Base-by-base conservation (phyloP, 2,797 vertebrate genomes). In the Geotrypetes seraphini region DNA sequence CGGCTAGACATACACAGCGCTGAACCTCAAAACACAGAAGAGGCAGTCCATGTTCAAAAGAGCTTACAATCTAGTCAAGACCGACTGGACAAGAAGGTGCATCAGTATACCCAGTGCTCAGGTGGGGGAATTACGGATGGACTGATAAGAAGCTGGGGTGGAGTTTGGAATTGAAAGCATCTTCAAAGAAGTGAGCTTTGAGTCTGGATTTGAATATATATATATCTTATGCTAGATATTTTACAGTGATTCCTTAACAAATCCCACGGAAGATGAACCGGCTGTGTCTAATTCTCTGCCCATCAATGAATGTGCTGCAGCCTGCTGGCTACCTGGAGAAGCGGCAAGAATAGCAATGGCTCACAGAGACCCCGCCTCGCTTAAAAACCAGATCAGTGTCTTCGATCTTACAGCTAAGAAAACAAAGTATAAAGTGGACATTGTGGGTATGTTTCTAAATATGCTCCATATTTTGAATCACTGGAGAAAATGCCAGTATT, bases 321-420 rank as follows among this genome's bases (percentile, higher is more conserved):
- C 61, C 18, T 78, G 71, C 48, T 89, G 83, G 60, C 53, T 78
- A 33, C 71, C 83, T 2, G 50, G 63, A 2, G 63, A 78, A 38
- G 61, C 71, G 15, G 63, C 80, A 50, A 75, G 77, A 39, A 53
- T 82, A 57, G 74, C 56, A 23, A 33, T 74, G 36, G 18, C 81
- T 43, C 68, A 73, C 30, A 10, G 31, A 36, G 46, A 24, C 1
- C 13, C 7, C 4, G 19, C 0, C 5, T 22, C 16, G 6, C 3
- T 3, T 39, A 60, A 66, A 42, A 68, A 39, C 41, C 36, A 32
- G 17, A 57, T 85, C 53, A 66, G 73, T 22, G 62, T 75, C 26
- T 68, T 77, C 4, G 66, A 84, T 41, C 35, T 81, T 46, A 47
- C 28, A 33, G 21, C 73, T 19, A 75, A 64, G 50, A 81, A 77